Evolutionary conservation across 2,113 vertebrate genomes (phyloP), one percentile per base, ranked within the genome.

Genomic region (Crocuta crocuta): DNA sequence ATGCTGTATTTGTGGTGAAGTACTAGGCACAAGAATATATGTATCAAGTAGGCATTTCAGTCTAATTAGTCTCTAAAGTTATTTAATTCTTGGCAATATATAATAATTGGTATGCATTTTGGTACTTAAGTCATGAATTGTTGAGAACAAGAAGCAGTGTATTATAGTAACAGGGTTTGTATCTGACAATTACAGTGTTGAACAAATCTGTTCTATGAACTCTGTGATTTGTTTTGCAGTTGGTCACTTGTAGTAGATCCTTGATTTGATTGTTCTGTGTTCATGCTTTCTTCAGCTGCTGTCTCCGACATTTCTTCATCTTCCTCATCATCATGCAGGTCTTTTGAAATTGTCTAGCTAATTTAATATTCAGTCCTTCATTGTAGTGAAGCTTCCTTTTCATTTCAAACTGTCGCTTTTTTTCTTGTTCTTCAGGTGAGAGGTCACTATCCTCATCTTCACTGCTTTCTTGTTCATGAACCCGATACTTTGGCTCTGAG

Each of bases 331-430:
- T 99, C 99, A 10, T 99, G 99, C 4, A 99, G 99, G 85, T 99
- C 99, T 87, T 99, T 99, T 96, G 99, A 99, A 99, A 99, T 78
- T 99, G 99, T 70, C 99, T 99, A 93, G 99, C 99, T 97, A 99
- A 98, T 97, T 99, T 99, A 98, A 99, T 99, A 98, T 99, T 99
- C 95, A 99, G 98, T 88, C 99, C 99, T 98, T 99, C 99, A 11
- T 99, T 99, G 98, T 99, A 99, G 96, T 99, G 99, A 99, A 99
- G 99, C 98, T 99, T 99, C 96, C 99, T 99, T 99, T 99, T 99
- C 99, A 99, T 99, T 98, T 99, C 99, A 98, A 99, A 99, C 97
- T 99, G 99, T 74, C 99, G 99, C 98, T 99, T 99, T 97, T 99
- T 99, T 98, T 99, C 99, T 99, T 98, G 99, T 98, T 99, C 99